Base-by-base conservation (phyloP, 2,888 invertebrate species). In the Erebia epiphron region DNA sequence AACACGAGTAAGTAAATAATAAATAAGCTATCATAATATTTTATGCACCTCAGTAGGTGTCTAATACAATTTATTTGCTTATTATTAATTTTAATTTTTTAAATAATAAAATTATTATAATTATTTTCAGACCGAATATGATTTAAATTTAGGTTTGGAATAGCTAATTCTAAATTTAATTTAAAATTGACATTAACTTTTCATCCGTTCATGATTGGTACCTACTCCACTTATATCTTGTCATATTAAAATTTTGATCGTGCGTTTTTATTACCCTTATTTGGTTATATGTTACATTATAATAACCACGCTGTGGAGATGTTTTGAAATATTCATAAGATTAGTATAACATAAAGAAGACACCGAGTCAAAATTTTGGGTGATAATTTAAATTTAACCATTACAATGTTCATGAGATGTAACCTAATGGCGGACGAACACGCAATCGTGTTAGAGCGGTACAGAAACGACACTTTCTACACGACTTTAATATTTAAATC, bases 401-500 rank as follows among this genome's bases (percentile, higher is more conserved):
- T 54, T 65, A 64, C 72, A 68, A 60, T 50, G 74, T 62, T 66
- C 72, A 69, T 61, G 56, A 68, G 58, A 66, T 71, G 64, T 68
- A 64, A 74, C 68, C 62, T 75, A 75, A 78, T 73, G 75, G 69
- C 58, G 41, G 35, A 58, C 57, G 26, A 72, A 68, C 78, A 78
- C 77, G 78, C 77, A 50, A 76, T 70, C 72, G 61, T 71, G 72
- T 69, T n/a, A 2, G 14, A 66, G 54, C 41, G 65, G 52, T 56
- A 54, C 60, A 68, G 43, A 70, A 67, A 75, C 49, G 64, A 50
- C 71, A 72, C 78, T 77, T 77, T 77, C 77, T 76, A 76, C 72
- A 66, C 67, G 58, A 79, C 79, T 79, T 77, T 73, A 80, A 79
- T 78, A 79, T 78, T 79, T 75, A 79, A 73, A 77, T 77, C 73